Conservation (phyloP, 2,797 vertebrate species). For the Poecilia wingei region DNA sequence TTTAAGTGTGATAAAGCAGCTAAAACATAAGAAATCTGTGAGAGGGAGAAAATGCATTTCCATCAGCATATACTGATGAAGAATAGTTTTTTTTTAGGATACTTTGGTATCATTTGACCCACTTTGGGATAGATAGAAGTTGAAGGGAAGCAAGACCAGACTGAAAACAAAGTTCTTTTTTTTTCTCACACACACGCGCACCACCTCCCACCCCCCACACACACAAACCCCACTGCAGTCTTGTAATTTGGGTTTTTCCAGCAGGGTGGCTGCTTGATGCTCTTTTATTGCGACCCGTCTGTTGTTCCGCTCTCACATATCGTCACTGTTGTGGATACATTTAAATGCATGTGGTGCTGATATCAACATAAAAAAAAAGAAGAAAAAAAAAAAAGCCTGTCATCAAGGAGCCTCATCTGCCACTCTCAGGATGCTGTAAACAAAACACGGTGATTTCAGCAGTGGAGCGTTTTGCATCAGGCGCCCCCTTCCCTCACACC, state of each 20-base stretch:
- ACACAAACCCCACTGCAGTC: not conserved
- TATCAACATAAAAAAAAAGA: not conserved
- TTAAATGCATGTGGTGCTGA: slow-evolving; percentile 3
- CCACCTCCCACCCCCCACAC: too few relatives aligned
- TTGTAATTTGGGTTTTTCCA: not conserved
- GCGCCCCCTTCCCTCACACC: not conserved
- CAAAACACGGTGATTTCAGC: not conserved
- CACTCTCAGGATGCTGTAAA: slow-evolving; percentile 1
- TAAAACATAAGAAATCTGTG: not conserved
- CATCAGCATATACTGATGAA: not conserved
- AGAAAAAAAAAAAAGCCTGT: not conserved
- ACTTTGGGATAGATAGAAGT: not conserved
- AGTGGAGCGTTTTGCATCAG: not conserved
- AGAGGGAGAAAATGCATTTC: not conserved
- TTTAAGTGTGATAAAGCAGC: not conserved
- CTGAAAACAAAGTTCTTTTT: not conserved
- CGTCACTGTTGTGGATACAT: not conserved
- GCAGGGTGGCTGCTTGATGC: not conserved
- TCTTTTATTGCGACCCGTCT: not conserved
- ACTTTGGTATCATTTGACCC: not conserved
- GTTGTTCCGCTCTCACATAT: not conserved
- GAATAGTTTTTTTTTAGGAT: not conserved
- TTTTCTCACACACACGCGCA: too few relatives aligned
- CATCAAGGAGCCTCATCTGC: slow-evolving; percentile 3
- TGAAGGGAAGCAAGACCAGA: not conserved